Conservation (phyloP, 2,797 vertebrate genomes). For the Acridotheres tristis region DNA sequence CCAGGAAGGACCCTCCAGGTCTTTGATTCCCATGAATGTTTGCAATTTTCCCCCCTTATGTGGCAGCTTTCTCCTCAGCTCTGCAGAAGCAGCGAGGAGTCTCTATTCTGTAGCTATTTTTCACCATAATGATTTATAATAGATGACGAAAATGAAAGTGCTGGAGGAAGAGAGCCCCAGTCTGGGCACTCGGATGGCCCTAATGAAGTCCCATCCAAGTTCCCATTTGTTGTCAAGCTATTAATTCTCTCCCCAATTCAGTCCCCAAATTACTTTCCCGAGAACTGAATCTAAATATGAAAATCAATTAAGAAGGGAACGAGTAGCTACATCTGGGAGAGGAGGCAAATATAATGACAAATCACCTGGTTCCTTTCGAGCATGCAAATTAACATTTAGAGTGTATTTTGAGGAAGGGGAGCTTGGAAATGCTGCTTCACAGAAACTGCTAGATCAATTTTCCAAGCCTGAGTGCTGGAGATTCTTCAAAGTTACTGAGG, state of each 20-base stretch:
- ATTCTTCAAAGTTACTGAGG: conserved; percentile 24
- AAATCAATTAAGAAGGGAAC: conserved; percentile 45
- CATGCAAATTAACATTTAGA: conserved; percentile 12
- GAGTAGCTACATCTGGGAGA: neutral
- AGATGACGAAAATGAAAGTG: neutral
- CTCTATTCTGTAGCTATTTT: neutral
- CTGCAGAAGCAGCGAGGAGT: neutral
- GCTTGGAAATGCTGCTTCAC: neutral
- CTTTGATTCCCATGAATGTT: neutral
- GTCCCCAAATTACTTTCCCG: conserved; percentile 24
- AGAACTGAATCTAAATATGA: conserved; percentile 36
- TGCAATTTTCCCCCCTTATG: neutral
- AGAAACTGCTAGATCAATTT: conserved; percentile 44
- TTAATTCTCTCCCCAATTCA: conserved; percentile 3
- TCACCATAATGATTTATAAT: conserved; percentile 32
- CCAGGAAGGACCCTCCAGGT: neutral
- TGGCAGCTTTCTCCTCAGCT: neutral
- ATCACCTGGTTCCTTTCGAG: neutral
- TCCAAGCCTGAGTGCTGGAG: neutral
- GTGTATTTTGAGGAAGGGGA: conserved; percentile 2
- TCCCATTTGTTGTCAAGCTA: conserved; percentile 2
- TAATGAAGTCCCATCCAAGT: neutral
- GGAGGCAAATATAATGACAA: neutral
- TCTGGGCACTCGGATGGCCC: neutral
- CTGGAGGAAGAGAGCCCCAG: neutral